Evolutionary conservation across 1,140 invertebrate genomes (phyloP), one percentile per base, ranked within the genome.

Genomic region (Diachasma alloeum): DNA sequence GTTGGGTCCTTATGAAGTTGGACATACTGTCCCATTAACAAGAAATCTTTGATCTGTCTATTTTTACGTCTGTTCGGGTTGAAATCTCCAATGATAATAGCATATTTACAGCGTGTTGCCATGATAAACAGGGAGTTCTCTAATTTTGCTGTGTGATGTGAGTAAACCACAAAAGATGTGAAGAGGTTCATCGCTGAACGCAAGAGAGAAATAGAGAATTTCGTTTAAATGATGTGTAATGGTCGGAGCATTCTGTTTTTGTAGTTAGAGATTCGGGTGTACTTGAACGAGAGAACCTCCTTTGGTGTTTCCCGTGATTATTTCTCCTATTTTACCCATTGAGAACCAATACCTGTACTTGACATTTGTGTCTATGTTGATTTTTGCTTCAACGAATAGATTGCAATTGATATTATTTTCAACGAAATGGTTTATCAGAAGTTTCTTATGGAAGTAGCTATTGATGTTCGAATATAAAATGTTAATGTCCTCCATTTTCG

Each of bases 311-410:
- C 9, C 36, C 36, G 36, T 5, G 4, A 37, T 4, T 4, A 37
- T 9, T 5, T 37, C 36, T 37, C 36, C 9, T 5, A 37, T 37
- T 37, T 37, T 37, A 37, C 36, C 36, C 4, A 37, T 37, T 37
- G 36, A 37, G 9, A 37, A 37, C 9, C 36, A 37, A 9, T 9
- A 4, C 9, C 9, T 37, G 9, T 37, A 37, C 36, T 37, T 37
- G n/a, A n/a, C n/a, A n/a, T 72, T 72, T 9, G 24, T 9, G 24
- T 39, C 26, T 2, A 13, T 15, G 26, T 63, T 17, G n/a, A 17
- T 59, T 59, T 73, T 73, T 1, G 72, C 63, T 63, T 73, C 48
- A 1, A 73, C 72, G 26, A 59, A 73, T 13, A 37, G 31, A 2
- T 53, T 73, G 19, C 24, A 8, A 24, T 73, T 73, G 13, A 63